These are phyloP conservation scores for Diceros bicornis DNA, from an alignment of 2,797 vertebrate genomes.

Conservation along the genomic window DNA sequence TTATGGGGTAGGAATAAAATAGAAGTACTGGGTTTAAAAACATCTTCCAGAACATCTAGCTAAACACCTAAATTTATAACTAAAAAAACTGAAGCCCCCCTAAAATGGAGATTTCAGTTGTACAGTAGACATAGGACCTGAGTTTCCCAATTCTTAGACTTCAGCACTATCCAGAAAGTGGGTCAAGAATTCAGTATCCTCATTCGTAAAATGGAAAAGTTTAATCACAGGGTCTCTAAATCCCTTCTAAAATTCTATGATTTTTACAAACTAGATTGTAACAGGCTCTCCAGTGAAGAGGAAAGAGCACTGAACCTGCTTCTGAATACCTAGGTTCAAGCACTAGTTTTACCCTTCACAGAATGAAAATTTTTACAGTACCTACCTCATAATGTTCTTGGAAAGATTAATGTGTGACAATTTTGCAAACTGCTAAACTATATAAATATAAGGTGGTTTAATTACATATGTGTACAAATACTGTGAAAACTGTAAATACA, in stretches of 20 bases:
- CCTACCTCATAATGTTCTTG: neutral
- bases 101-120: neutral
- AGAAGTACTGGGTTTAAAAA: constrained; percentile 24
- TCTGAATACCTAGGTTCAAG: constrained; percentile 32
- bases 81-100: neutral
- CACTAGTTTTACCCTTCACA: constrained; percentile 15
- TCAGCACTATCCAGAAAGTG: neutral
- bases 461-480: neutral
- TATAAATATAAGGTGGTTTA: constrained; percentile 21
- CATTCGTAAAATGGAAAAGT: constrained; percentile 32
- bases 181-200: constrained; percentile 28
- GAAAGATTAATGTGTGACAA: constrained; percentile 50
- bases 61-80: neutral
- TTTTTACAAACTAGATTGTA: constrained; percentile 45
- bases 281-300: neutral
- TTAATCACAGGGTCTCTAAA: constrained; percentile 39
- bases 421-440: constrained; percentile 29
- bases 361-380: constrained; percentile 6
- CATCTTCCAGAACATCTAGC: neutral
- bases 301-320: constrained; percentile 12
- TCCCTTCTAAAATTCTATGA: constrained; percentile 33
- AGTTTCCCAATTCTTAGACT: constrained; percentile 37
- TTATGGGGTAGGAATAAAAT: constrained; percentile 23
- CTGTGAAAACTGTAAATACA: constrained; percentile 15
- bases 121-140: neutral